Evolutionary conservation across 2,113 vertebrate species (phyloP), one percentile per base, ranked within the genome.

Genomic region (Gymnocephalus cernua): DNA sequence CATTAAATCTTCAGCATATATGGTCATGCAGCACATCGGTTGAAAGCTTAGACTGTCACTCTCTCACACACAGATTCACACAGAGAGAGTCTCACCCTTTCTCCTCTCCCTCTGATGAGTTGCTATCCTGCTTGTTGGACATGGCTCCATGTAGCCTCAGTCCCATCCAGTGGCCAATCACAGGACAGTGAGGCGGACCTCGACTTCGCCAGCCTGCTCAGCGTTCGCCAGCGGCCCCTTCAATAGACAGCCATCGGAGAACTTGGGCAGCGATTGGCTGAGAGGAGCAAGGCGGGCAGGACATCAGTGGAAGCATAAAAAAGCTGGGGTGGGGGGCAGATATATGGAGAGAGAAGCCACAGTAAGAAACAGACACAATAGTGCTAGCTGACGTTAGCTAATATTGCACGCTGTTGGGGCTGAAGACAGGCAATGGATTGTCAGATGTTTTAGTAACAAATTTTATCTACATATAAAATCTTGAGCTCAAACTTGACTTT

Each of bases 31-130:
- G n/a, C n/a, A n/a, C n/a, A n/a, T n/a, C n/a, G n/a, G n/a, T n/a
- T n/a, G n/a, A n/a, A n/a, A n/a, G n/a, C n/a, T n/a, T n/a, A n/a
- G n/a, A n/a, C n/a, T n/a, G n/a, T n/a, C n/a, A n/a, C n/a, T n/a
- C n/a, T n/a, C n/a, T n/a, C n/a, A n/a, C n/a, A n/a, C n/a, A n/a
- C n/a, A n/a, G n/a, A n/a, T n/a, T n/a, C n/a, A n/a, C n/a, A n/a
- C n/a, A n/a, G n/a, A n/a, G n/a, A n/a, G n/a, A n/a, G 5, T 53
- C 93, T 93, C 86, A 95, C 94, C 93, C 87, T 93, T 92, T 93
- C 82, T 95, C 93, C 32, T 94, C 93, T 77, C 93, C 90, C 86
- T 94, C 93, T 12, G 93, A 94, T 27, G 89, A 93, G 85, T 87
- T 92, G 84, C 89, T 92, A 71, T 93, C 92, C 89, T 90, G 91